Evolutionary conservation across 2,113 vertebrate genomes (phyloP), one percentile per base, ranked within the genome.

Genomic region (Neodontobutis hainanensis): DNA sequence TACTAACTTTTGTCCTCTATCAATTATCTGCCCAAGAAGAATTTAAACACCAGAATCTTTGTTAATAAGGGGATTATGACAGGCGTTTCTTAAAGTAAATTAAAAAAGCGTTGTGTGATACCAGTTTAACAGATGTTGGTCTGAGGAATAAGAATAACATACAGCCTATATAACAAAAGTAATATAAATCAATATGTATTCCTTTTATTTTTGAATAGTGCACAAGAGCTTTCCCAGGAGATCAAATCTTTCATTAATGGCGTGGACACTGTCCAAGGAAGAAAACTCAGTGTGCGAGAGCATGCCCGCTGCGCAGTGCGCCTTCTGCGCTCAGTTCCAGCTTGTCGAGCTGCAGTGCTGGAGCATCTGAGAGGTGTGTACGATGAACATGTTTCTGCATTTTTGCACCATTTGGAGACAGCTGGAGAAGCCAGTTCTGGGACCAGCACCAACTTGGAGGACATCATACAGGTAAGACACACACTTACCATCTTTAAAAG

Each of bases 161-260:
- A 27, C 19, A 27, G 19, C 19, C 19, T 27, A 27, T 27, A 27
- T 27, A 2, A 27, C 19, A 3, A 56, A 40, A 4, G 3, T 11
- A 16, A 6, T 19, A 10, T 16, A 5, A 19, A 36, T 27, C 9
- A 42, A 11, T 43, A n/a, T 5, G 12, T 46, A 5, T 2, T n/a
- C 9, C 52, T 61, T 11, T 4, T 7, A 11, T n/a, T 1, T 0
- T 51, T 34, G 68, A 78, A 35, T 27, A 97, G 93, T 60, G 83
- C 95, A 8, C 95, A 97, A 90, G 95, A 96, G 74, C 91, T 97
- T 36, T 92, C 94, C 4, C 94, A 94, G 85, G 95, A 97, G 86
- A 95, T 97, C 67, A 97, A 97, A 78, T 94, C 95, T 3, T 97
- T 98, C 75, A 93, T 97, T 65, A 96, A 92, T 0, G 96, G 96